These are phyloP conservation scores for Cynoglossus semilaevis DNA, from an alignment of 2,113 vertebrate species.

Conservation along the genomic window DNA sequence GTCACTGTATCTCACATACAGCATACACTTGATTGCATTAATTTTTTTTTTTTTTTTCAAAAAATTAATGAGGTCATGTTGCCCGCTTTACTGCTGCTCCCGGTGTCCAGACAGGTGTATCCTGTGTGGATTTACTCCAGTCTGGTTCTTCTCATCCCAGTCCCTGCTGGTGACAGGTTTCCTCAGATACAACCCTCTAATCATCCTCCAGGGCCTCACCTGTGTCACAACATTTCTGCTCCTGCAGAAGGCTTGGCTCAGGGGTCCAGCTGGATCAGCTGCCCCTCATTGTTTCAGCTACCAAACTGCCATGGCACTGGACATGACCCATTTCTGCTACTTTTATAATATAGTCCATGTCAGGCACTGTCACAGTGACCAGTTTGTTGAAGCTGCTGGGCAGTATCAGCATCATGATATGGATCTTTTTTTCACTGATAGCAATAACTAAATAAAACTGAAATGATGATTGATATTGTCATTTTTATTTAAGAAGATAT, in stretches of 20 bases:
- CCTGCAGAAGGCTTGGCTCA: constrained; percentile 73
- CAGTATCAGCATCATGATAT: too few relatives aligned
- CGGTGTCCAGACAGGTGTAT: constrained; percentile 83
- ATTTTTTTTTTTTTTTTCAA: not conserved
- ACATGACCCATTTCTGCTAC: constrained; percentile 84
- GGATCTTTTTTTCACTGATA: too few relatives aligned
- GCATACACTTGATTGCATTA: constrained; percentile 3
- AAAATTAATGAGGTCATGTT: constrained; percentile 16
- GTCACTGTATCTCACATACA: not conserved
- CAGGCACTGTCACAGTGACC: constrained; percentile 80
- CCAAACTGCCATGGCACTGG: constrained; percentile 77
- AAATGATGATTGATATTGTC: too few relatives aligned
- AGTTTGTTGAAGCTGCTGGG: constrained; percentile 83
- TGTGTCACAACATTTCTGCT: constrained; percentile 79
- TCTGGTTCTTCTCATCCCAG: constrained; percentile 78
- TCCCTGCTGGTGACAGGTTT: constrained; percentile 85
- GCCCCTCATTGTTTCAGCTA: constrained; percentile 77
- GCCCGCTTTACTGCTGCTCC: constrained; percentile 5
- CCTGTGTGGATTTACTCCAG: constrained; percentile 85
- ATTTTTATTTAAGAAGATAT: too few relatives aligned
- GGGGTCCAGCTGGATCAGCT: constrained; percentile 75
- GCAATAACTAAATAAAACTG: too few relatives aligned
- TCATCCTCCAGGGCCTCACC: constrained; percentile 81
- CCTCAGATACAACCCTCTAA: constrained; percentile 83
- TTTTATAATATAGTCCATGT: constrained; percentile 80